Conservation (phyloP, 2,797 vertebrate genomes). For the Graptemys geographica region DNA sequence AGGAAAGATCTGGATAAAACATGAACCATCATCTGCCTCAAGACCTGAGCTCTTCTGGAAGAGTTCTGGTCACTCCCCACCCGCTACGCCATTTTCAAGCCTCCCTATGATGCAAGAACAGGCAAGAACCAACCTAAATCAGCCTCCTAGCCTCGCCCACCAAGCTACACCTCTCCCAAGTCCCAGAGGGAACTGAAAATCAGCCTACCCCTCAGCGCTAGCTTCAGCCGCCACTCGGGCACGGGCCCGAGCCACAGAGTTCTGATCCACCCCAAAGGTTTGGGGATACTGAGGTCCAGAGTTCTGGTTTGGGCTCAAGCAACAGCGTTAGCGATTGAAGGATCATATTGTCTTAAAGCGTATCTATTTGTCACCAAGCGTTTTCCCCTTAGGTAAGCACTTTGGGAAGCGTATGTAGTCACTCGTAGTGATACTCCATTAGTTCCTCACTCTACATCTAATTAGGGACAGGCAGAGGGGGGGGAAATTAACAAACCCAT, state of each 20-base stretch:
- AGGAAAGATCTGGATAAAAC: background rate
- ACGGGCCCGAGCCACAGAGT: background rate
- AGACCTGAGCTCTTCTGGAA: no score
- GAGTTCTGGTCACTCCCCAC: no score
- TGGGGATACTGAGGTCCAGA: rapidly evolving
- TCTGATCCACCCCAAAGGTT: background rate
- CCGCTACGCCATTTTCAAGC: no score
- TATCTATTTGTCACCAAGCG: slow-evolving; percentile 48
- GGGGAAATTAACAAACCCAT: slow-evolving; percentile 48
- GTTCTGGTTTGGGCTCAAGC: background rate
- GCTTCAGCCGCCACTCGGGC: background rate
- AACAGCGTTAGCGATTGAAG: background rate
- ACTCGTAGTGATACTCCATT: slow-evolving; percentile 63
- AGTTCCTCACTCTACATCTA: slow-evolving; percentile 75
- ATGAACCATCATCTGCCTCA: no score
- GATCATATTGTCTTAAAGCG: background rate
- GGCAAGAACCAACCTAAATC: background rate
- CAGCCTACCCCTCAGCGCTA: background rate
- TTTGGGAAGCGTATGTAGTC: slow-evolving; percentile 48
- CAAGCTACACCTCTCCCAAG: background rate
- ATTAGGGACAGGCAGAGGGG: slow-evolving; percentile 30
- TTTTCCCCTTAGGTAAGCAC: slow-evolving; percentile 42
- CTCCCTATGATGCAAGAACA: background rate
- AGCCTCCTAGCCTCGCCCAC: background rate
- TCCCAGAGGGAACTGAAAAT: background rate